Percentiles rank a stretch among this genome's conserved stretches.
These are phyloP conservation scores for Lepisosteus osseus DNA, from an alignment of 2,113 vertebrate species.

Conservation along the genomic window DNA sequence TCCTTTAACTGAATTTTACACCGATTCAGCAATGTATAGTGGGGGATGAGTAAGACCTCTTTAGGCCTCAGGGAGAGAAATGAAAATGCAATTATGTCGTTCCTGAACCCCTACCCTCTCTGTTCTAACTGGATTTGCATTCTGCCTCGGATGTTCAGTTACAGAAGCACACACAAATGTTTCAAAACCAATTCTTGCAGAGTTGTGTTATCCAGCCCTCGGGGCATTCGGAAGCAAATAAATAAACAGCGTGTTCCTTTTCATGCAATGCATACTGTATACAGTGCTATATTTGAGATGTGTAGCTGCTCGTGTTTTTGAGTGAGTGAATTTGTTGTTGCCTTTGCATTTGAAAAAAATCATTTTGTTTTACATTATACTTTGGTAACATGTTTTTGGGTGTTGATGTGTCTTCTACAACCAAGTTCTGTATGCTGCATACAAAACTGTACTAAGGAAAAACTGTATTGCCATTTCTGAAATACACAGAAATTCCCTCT, in stretches of 20 bases:
- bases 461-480: slow-evolving; percentile 9
- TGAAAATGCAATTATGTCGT: slow-evolving; percentile 66
- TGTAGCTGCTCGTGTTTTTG: too few species aligned
- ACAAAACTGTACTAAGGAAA: not conserved
- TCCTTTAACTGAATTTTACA: slow-evolving; percentile 55
- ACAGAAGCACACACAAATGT: slow-evolving; percentile 32
- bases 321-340: too few species aligned
- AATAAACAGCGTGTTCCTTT: slow-evolving; percentile 2
- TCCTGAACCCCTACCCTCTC: slow-evolving; percentile 51
- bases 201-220: slow-evolving; percentile 35
- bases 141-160: slow-evolving; percentile 39
- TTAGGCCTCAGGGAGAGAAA: slow-evolving; percentile 45
- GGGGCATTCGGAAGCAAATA: slow-evolving; percentile 32
- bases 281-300: slow-evolving; percentile 2
- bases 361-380: too few species aligned
- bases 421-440: not conserved
- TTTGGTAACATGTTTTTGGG: too few species aligned
- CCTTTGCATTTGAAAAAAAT: too few species aligned
- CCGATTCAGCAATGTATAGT: slow-evolving; percentile 46
- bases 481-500: slow-evolving; percentile 42
- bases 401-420: not conserved
- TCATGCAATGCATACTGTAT: not conserved
- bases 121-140: slow-evolving; percentile 44
- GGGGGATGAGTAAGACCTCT: slow-evolving; percentile 32
- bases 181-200: slow-evolving; percentile 45